Conservation (phyloP, 2,888 invertebrate genomes). For the Drosophila rellima region DNA sequence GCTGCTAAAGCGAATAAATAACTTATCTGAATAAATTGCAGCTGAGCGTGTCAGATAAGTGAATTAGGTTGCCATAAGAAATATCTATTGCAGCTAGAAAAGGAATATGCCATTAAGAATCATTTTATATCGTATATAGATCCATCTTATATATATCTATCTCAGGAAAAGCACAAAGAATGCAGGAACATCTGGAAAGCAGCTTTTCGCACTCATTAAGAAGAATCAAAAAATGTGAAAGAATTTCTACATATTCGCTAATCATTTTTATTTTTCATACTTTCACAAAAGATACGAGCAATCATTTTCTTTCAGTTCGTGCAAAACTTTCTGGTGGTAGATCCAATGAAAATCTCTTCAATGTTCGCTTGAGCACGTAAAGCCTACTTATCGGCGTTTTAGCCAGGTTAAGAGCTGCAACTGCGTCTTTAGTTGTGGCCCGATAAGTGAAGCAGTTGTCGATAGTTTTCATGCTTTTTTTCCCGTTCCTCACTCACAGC, state of each 20-base stretch:
- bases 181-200: constrained; percentile 11
- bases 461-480: constrained; percentile 27
- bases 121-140: neutral
- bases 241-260: constrained; percentile 3
- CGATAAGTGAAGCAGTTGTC: constrained; percentile 7
- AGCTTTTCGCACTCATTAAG: constrained; percentile 18
- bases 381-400: constrained; percentile 56
- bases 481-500: constrained; percentile 55
- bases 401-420: constrained; percentile 16
- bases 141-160: constrained; percentile 6
- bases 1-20: constrained; percentile 53
- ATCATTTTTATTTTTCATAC: constrained; percentile 6
- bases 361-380: constrained; percentile 46
- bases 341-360: constrained; percentile 3
- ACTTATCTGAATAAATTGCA: constrained; percentile 43
- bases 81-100: constrained; percentile 2
- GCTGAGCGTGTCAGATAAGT: constrained; percentile 49
- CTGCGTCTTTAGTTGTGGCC: constrained; percentile 14
- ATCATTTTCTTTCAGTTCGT: constrained; percentile 4
- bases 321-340: neutral
- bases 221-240: constrained; percentile 5
- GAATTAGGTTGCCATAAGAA: constrained; percentile 30
- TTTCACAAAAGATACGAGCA: constrained; percentile 11
- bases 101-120: constrained; percentile 1
- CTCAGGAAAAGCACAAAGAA: neutral